These are phyloP conservation scores for Mormyrus proboscirostris DNA, from an alignment of 2,797 vertebrate species.

Conservation along the genomic window DNA sequence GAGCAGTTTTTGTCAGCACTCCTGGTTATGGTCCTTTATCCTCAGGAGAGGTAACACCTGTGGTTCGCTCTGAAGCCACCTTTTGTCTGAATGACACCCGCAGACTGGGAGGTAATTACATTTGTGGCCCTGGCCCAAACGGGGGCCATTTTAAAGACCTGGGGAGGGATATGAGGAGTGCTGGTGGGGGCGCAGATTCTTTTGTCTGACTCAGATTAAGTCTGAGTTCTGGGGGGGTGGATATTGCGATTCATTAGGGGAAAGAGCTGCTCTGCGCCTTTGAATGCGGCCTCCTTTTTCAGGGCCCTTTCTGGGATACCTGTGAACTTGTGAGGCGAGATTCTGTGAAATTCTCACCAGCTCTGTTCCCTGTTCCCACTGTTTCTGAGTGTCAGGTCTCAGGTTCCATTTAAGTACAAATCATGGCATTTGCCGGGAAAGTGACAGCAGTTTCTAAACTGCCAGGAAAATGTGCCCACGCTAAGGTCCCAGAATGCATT, in stretches of 20 bases:
- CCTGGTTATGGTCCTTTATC: constrained; percentile 56
- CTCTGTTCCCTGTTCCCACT: not conserved
- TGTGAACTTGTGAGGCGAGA: constrained; percentile 40
- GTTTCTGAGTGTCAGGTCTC: constrained; percentile 38
- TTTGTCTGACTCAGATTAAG: constrained; percentile 50
- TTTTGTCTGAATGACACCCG: constrained; percentile 62
- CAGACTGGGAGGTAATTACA: constrained; percentile 66
- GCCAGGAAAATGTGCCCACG: not conserved
- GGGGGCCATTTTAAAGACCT: constrained; percentile 59
- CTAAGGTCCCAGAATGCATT: not conserved
- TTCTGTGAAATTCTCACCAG: constrained; percentile 34
- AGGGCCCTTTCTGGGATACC: constrained; percentile 46
- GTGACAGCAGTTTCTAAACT: not conserved
- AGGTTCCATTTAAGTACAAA: constrained; percentile 30
- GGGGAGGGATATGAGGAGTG: constrained; percentile 56
- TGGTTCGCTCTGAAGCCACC: constrained; percentile 60
- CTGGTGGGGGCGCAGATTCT: constrained; percentile 46
- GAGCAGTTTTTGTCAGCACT: constrained; percentile 58
- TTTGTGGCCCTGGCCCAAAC: constrained; percentile 61
- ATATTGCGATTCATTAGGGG: constrained; percentile 42
- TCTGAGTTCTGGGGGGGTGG: constrained; percentile 24
- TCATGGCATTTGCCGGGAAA: not conserved
- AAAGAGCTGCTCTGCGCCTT: constrained; percentile 36
- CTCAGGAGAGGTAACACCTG: constrained; percentile 66
- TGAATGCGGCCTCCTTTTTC: constrained; percentile 47